Base-by-base conservation (phyloP, 2,888 invertebrate genomes). In the Idaea aversata region DNA sequence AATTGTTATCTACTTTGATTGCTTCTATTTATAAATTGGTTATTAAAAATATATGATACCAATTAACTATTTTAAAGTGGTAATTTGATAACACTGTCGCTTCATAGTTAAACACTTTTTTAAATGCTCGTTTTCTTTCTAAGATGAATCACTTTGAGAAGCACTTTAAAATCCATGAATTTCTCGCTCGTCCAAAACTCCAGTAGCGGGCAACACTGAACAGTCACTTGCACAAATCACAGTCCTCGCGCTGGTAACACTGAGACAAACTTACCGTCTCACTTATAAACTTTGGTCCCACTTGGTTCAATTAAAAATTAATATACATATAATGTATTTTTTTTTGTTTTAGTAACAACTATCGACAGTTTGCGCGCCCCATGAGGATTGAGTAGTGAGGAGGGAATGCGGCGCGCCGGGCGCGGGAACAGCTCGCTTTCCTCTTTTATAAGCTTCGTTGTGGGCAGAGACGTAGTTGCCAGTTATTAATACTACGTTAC, bases 391-490 rank as follows among this genome's bases (percentile, higher is more conserved):
- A 87, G 93, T 89, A 89, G 79, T 84, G 91, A 84, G 85, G 84
- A 80, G 82, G 82, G 85, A 85, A 83, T 90, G 91, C 80, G 85
- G 82, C 88, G 91, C 87, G 88, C 85, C 90, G 91, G 87, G 91
- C 91, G 89, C 86, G 86, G 90, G 83, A 82, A 79, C 86, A 85
- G 82, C 83, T 82, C 76, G 83, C 78, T 78, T 83, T 85, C 85
- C 86, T 85, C 92, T 92, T 92, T 92, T 92, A 92, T 92, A 92
- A 92, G 91, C 89, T 92, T 83, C 83, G 91, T 82, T 82, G 88
- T 82, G 83, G 86, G 85, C 83, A 72, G 80, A 71, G 74, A 71
- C 72, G 66, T 64, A 62, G 66, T 71, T 74, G 74, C 74, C 74
- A 74, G 74, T 65, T 72, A 65, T 64, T 64, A 61, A 64, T 61